phyloP scores from a whole-genome alignment of 2,113 vertebrate genomes.

The Esox niger region DNA sequence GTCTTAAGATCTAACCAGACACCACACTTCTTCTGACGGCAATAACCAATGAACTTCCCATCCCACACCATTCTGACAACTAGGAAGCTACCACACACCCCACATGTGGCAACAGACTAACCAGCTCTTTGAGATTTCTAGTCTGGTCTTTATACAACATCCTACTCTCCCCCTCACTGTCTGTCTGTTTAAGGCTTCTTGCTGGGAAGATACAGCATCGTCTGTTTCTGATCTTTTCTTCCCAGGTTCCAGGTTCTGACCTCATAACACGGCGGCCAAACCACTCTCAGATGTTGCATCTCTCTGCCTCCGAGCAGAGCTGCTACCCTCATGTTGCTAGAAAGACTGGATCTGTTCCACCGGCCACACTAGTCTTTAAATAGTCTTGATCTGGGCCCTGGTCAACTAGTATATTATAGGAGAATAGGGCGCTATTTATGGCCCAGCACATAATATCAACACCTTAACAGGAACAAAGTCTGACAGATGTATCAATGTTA shows the following conservation, averaged over 20 bases:
- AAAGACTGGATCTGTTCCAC: neutral
- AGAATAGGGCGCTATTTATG: too few relatives aligned
- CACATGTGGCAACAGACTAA: too few relatives aligned
- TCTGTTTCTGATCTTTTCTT: slow-evolving; percentile 19
- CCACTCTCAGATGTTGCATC: slow-evolving; percentile 29
- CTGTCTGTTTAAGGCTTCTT: slow-evolving; percentile 7
- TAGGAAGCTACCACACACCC: too few relatives aligned
- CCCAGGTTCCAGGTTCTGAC: slow-evolving; percentile 3
- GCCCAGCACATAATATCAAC: neutral
- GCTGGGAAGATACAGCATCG: slow-evolving; percentile 9
- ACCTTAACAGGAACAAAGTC: slow-evolving; percentile 8
- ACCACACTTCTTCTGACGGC: too few relatives aligned
- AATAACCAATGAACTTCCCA: too few relatives aligned
- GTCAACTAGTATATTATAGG: too few relatives aligned
- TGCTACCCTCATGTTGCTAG: neutral
- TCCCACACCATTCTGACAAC: too few relatives aligned
- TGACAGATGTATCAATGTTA: slow-evolving; percentile 18
- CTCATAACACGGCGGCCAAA: slow-evolving; percentile 20
- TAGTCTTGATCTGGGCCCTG: too few relatives aligned
- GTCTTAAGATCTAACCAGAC: too few relatives aligned
- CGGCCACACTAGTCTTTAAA: neutral
- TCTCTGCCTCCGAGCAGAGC: neutral
- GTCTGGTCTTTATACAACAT: slow-evolving; percentile 10
- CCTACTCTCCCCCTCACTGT: neutral
- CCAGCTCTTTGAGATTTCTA: neutral